Percentiles rank a stretch among this genome's conserved stretches.
Evolutionary conservation across 2,113 vertebrate species (phyloP).

Genomic region (Oryzias curvinotus): DNA sequence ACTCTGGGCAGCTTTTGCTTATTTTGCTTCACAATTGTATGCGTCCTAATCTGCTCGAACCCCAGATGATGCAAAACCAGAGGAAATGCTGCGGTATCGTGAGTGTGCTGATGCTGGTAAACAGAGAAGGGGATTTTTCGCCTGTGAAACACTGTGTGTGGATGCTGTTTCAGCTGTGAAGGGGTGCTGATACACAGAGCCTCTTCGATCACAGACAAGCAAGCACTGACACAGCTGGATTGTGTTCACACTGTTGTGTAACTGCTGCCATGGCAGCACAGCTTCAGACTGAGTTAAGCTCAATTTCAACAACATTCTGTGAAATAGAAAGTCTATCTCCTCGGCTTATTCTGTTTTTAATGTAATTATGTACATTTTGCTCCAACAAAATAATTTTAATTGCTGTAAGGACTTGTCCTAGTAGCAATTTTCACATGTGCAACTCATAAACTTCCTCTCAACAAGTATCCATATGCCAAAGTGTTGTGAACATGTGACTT

Average conservation of each 20-base stretch:
- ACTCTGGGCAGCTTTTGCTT: background rate
- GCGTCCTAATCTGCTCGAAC: background rate
- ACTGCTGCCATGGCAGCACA: constrained; percentile 8
- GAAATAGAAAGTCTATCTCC: constrained; percentile 1
- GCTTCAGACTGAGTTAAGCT: constrained; percentile 4
- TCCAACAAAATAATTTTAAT: background rate
- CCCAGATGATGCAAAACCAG: background rate
- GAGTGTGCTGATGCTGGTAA: constrained; percentile 30
- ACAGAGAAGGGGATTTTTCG: constrained; percentile 42
- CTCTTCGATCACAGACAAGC: constrained; percentile 13
- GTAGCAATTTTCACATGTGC: background rate
- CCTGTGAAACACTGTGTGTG: constrained; percentile 52
- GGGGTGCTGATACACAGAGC: constrained; percentile 45
- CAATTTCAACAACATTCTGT: constrained; percentile 2
- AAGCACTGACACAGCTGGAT: constrained; percentile 55
- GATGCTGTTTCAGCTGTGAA: constrained; percentile 40
- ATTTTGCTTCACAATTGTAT: background rate
- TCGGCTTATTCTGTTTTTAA: background rate
- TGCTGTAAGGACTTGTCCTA: background rate
- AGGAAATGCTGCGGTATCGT: constrained; percentile 19
- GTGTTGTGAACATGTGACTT: constrained; percentile 16
- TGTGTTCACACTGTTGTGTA: constrained; percentile 21
- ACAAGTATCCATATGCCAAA: constrained; percentile 14
- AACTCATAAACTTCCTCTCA: constrained; percentile 11
- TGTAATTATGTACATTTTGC: background rate